phyloP scores from a whole-genome alignment of 2,888 invertebrate genomes.

The Cerastoderma edule region DNA sequence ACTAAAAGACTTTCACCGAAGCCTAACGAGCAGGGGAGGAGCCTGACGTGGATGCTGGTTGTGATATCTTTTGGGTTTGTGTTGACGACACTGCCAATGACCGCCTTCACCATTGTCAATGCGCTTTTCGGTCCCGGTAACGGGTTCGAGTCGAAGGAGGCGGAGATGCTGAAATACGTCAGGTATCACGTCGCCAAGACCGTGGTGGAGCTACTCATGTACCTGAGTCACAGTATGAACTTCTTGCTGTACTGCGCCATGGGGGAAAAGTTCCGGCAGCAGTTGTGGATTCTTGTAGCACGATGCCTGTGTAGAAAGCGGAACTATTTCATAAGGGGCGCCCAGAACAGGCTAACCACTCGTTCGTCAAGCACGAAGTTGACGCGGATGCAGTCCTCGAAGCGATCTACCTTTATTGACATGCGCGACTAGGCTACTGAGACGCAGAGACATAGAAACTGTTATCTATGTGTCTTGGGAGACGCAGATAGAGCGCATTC shows the following conservation, averaged over 20 bases:
- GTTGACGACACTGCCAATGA: slow-evolving; percentile 80
- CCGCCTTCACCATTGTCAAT: slow-evolving; percentile 70
- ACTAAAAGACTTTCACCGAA: not conserved
- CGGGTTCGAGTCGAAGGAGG: slow-evolving; percentile 31
- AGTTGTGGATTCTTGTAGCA: slow-evolving; percentile 60
- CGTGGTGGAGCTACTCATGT: slow-evolving; percentile 79
- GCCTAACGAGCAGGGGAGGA: slow-evolving; percentile 65
- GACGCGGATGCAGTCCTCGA: slow-evolving; percentile 1
- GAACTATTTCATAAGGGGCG: slow-evolving; percentile 19
- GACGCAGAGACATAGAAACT: no score
- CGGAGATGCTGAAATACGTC: slow-evolving; percentile 43
- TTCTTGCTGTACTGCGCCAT: slow-evolving; percentile 78
- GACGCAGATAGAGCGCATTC: no score
- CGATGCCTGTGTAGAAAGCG: slow-evolving; percentile 36
- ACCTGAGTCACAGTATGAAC: slow-evolving; percentile 80
- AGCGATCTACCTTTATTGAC: slow-evolving; percentile 10
- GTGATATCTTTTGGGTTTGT: slow-evolving; percentile 81
- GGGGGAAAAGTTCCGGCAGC: slow-evolving; percentile 72
- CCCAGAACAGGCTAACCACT: not conserved
- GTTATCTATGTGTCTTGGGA: no score
- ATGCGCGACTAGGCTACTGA: slow-evolving; percentile 17
- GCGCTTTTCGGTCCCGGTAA: slow-evolving; percentile 54
- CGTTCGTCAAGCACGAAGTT: slow-evolving; percentile 3
- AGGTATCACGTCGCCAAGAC: slow-evolving; percentile 71
- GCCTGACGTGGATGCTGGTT: slow-evolving; percentile 80